Percentiles rank a stretch among this genome's conserved stretches.
Conservation (phyloP, 1,140 invertebrate genomes). For the Theocolax elegans region DNA sequence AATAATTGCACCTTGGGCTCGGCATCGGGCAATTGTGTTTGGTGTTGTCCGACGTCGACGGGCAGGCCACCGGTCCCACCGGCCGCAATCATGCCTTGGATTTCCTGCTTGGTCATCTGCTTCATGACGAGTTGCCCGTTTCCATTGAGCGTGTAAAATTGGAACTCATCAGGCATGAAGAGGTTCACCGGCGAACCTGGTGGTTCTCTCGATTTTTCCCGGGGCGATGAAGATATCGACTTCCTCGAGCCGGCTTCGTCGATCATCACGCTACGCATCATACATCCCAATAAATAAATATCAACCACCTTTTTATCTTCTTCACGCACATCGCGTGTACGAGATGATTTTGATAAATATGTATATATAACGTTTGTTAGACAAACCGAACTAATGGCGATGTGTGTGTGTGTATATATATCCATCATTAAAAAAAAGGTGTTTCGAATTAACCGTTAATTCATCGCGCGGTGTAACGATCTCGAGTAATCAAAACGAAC, state of each 20-base stretch:
- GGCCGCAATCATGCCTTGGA: slow-evolving; percentile 83
- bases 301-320: no score
- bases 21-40: background rate
- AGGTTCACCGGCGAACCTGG: slow-evolving; percentile 80
- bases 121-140: slow-evolving; percentile 82
- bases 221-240: slow-evolving; percentile 30
- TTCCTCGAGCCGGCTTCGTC: slow-evolving; percentile 12
- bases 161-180: slow-evolving; percentile 81
- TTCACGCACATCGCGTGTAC: no score
- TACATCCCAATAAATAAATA: background rate
- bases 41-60: background rate
- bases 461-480: no score
- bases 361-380: no score
- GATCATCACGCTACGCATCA: slow-evolving; percentile 10
- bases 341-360: no score
- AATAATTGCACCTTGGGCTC: slow-evolving; percentile 20
- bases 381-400: no score
- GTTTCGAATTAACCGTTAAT: no score
- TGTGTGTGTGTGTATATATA: no score
- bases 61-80: slow-evolving; percentile 72
- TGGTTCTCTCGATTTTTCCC: slow-evolving; percentile 40
- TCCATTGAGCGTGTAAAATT: slow-evolving; percentile 86
- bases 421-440: no score
- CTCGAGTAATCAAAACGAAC: no score
- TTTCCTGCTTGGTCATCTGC: slow-evolving; percentile 85